phyloP scores from a whole-genome alignment of 2,113 vertebrate genomes.

The Ictalurus punctatus region DNA sequence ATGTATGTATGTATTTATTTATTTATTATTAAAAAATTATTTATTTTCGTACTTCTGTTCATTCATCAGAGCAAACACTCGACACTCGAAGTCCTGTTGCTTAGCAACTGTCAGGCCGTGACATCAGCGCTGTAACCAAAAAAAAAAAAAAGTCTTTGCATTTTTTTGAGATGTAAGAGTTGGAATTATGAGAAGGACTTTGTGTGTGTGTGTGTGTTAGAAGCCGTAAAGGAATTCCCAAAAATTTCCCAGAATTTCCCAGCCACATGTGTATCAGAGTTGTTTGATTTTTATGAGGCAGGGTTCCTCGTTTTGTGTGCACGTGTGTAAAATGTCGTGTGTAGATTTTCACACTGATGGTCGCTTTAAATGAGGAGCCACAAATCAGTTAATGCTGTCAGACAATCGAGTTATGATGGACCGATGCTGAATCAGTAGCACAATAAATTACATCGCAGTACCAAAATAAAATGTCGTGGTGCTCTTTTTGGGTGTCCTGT shows the following conservation, averaged over 20 bases:
- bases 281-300: neutral
- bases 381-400: neutral
- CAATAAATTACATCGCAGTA: neutral
- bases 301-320: neutral
- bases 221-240: slow-evolving; percentile 1
- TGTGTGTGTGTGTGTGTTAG: neutral
- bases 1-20: neutral
- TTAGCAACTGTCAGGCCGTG: slow-evolving; percentile 54
- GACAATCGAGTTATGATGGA: neutral
- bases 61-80: slow-evolving; percentile 37
- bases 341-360: neutral
- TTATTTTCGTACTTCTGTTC: slow-evolving; percentile 7
- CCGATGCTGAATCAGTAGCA: neutral
- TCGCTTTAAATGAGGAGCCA: neutral
- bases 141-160: neutral
- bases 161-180: neutral
- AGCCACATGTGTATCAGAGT: neutral
- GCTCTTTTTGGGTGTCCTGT: neutral
- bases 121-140: slow-evolving; percentile 24
- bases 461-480: neutral
- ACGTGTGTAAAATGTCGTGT: neutral
- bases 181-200: slow-evolving; percentile 6
- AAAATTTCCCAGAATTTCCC: neutral
- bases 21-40: too few relatives aligned
- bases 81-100: slow-evolving; percentile 56